These are phyloP conservation scores for Anomalospiza imberbis DNA, from an alignment of 2,797 vertebrate genomes.

Conservation along the genomic window DNA sequence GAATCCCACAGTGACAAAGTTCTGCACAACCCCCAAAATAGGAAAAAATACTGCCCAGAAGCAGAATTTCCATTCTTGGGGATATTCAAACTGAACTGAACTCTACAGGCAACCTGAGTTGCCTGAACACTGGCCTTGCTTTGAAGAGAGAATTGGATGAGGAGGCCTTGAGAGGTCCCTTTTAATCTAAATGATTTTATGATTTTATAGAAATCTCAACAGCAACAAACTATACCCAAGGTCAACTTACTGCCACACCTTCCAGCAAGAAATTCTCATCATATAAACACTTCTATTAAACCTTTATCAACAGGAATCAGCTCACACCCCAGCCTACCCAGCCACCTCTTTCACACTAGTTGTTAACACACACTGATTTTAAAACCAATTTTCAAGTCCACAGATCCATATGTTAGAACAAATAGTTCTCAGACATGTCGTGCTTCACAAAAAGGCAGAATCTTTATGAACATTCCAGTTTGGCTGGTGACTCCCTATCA, in stretches of 20 bases:
- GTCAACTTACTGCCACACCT: background rate
- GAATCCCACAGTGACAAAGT: background rate
- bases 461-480: background rate
- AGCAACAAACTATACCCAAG: background rate
- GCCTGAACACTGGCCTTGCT: background rate
- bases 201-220: background rate
- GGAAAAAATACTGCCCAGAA: background rate
- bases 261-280: background rate
- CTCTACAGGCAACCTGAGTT: accelerated
- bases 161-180: background rate
- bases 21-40: background rate
- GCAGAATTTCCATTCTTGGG: background rate
- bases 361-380: background rate
- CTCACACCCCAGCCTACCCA: background rate
- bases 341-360: background rate
- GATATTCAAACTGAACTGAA: background rate
- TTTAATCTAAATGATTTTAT: conserved; percentile 53
- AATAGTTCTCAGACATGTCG: background rate
- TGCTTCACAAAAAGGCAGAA: background rate
- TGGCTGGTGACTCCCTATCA: background rate
- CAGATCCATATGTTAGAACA: accelerated
- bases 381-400: background rate
- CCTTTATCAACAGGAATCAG: background rate
- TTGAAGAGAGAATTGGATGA: background rate
- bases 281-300: background rate